These are phyloP conservation scores for Labeo catla DNA, from an alignment of 2,113 vertebrate species.

Conservation along the genomic window DNA sequence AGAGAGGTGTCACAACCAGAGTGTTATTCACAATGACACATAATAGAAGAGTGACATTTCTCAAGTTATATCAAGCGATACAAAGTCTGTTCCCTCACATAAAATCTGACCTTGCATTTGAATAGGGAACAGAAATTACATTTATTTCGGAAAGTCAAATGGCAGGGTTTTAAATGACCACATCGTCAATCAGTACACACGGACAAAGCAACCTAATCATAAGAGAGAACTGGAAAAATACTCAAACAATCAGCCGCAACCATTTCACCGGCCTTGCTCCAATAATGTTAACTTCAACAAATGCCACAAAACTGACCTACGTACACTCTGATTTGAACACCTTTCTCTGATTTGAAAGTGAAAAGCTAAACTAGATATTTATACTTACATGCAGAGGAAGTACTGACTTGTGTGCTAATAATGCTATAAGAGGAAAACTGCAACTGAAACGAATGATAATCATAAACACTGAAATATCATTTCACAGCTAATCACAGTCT, in stretches of 20 bases:
- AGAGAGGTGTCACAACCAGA: not conserved
- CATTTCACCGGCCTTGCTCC: conserved; percentile 17
- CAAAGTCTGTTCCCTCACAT: not conserved
- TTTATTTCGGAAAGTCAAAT: not conserved
- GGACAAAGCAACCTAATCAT: not conserved
- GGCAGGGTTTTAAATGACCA: not conserved
- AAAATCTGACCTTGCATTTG: not conserved
- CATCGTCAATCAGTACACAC: not conserved
- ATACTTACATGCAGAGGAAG: not conserved
- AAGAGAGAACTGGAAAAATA: not conserved
- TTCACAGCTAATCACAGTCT: not conserved
- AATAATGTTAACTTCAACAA: not conserved
- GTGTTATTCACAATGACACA: conserved; percentile 25
- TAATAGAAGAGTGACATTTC: not conserved
- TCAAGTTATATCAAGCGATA: not conserved
- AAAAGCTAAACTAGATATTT: not conserved
- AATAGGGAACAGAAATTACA: not conserved
- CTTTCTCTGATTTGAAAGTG: not conserved
- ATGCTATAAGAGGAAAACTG: not conserved
- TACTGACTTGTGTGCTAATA: not conserved
- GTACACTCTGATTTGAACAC: not conserved
- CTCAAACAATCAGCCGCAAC: not conserved
- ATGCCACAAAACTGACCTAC: not conserved
- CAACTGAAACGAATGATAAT: not conserved
- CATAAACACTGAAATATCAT: not conserved